A percentile compares a stretch with the other conserved stretches of the same genome.
Conservation (phyloP, 2,113 vertebrate species). For the Cavia porcellus region DNA sequence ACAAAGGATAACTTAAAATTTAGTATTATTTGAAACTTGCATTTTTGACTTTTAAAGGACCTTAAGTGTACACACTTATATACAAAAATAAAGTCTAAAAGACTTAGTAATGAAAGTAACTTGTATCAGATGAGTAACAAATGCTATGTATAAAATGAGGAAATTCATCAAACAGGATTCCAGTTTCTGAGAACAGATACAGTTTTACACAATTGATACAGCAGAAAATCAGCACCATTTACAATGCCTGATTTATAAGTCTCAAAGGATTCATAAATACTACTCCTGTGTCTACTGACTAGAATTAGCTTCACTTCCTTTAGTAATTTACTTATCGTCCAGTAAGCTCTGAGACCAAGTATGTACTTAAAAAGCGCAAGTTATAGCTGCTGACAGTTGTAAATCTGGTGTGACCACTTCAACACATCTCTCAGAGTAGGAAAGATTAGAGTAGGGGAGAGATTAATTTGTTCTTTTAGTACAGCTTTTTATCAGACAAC, state of each 20-base stretch:
- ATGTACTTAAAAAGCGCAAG: constrained; percentile 16
- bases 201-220: constrained; percentile 4
- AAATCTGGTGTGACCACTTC: constrained; percentile 19
- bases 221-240: constrained; percentile 46
- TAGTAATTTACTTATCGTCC: constrained; percentile 40
- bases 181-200: not conserved
- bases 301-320: constrained; percentile 16
- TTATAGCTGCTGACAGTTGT: not conserved
- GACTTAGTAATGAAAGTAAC: constrained; percentile 8
- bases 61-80: constrained; percentile 27
- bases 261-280: not conserved
- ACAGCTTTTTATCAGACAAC: constrained; percentile 8
- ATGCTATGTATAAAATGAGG: not conserved
- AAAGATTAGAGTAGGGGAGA: constrained; percentile 4
- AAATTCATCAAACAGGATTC: constrained; percentile 54
- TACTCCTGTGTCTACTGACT: not conserved
- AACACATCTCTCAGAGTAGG: constrained; percentile 23
- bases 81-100: not conserved
- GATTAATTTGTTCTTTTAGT: constrained; percentile 1
- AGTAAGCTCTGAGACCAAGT: constrained; percentile 17
- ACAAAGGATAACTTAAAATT: constrained; percentile 32
- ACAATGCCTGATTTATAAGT: constrained; percentile 46
- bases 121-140: not conserved
- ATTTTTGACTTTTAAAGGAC: constrained; percentile 41
- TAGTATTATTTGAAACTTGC: not conserved